Percentiles rank a stretch among this genome's conserved stretches.
Conservation (phyloP, 2,888 invertebrate genomes). For the Allacma fusca region DNA sequence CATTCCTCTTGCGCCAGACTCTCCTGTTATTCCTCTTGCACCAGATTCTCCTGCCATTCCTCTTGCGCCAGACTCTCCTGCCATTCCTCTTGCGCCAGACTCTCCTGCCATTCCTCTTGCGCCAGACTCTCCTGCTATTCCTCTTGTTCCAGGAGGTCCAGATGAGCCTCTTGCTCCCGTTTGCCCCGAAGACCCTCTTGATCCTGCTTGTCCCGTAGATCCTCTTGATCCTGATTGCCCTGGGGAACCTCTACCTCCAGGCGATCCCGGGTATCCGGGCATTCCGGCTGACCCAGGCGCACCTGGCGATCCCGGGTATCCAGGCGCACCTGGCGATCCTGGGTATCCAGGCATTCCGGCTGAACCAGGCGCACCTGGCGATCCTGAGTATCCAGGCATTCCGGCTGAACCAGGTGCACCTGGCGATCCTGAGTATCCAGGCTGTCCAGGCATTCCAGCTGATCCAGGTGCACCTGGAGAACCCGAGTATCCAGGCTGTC, state of each 20-base stretch:
- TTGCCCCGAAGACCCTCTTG: neutral
- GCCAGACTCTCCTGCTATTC: neutral
- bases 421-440: neutral
- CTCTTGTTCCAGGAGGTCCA: neutral
- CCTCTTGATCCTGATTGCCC: slow-evolving; percentile 4
- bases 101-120: too few relatives aligned
- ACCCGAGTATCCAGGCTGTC: neutral
- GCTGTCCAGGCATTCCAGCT: neutral
- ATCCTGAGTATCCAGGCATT: neutral
- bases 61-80: neutral
- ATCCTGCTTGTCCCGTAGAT: neutral
- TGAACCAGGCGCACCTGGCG: neutral
- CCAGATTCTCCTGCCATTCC: too few relatives aligned
- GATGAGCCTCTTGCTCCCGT: neutral
- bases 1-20: neutral
- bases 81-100: neutral
- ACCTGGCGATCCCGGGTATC: neutral
- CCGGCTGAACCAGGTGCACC: neutral
- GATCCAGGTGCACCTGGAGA: neutral
- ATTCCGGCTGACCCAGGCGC: neutral
- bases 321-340: slow-evolving; percentile 4
- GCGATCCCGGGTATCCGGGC: neutral
- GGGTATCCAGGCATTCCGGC: slow-evolving; percentile 1
- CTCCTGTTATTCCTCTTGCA: too few relatives aligned
- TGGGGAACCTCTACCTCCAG: neutral